Conservation (phyloP, 2,888 invertebrate species). For the Polyommatus iphigenia region DNA sequence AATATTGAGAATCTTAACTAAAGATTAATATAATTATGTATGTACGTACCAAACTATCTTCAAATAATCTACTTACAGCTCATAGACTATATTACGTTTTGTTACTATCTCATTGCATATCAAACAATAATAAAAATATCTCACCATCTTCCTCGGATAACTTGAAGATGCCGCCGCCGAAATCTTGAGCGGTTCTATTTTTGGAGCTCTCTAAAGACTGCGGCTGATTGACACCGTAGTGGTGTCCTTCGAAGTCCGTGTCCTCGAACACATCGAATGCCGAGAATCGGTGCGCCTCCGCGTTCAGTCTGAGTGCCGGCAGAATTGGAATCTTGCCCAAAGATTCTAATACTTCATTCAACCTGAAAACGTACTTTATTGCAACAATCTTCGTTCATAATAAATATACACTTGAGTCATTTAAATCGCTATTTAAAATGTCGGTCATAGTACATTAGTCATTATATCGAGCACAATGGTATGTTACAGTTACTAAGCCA, state of each 20-base stretch:
- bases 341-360: constrained; percentile 86
- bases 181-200: constrained; percentile 61
- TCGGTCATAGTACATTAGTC: background rate
- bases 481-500: background rate
- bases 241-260: constrained; percentile 69
- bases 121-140: constrained; percentile 33
- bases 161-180: constrained; percentile 72
- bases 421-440: constrained; percentile 5
- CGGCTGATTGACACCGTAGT: constrained; percentile 61
- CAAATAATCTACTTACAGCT: no score
- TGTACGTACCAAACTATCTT: no score
- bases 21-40: no score
- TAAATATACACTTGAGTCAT: background rate
- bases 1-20: no score
- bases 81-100: no score
- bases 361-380: constrained; percentile 63
- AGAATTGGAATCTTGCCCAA: constrained; percentile 91
- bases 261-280: constrained; percentile 82
- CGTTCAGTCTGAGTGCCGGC: constrained; percentile 84
- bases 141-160: constrained; percentile 74
- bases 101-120: no score
- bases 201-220: constrained; percentile 62
- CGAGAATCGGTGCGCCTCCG: constrained; percentile 82
- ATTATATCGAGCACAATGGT: background rate
- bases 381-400: background rate